Evolutionary conservation across 2,113 vertebrate genomes (phyloP), one percentile per base, ranked within the genome.

Genomic region (rabbit (Oryctolagus cuniculus)): DNA sequence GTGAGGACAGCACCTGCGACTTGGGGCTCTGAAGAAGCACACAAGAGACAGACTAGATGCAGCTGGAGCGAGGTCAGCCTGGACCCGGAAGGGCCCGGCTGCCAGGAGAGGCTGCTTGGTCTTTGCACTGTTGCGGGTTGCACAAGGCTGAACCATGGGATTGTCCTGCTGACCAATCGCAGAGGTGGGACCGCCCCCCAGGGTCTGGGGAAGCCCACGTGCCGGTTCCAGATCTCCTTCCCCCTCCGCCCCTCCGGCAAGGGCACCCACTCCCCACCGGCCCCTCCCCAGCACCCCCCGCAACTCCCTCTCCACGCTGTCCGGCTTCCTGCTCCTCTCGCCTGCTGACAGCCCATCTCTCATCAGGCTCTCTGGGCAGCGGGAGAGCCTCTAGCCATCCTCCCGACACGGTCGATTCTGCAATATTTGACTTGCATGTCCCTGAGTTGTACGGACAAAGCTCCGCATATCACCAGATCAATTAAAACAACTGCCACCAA

Each of bases 401-500:
- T 96, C 82, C 69, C 11, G 1, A 92, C 75, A 2, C 0, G 29
- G 96, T 97, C 89, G 90, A 97, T 97, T 89, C 95, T 74, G 61
- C 94, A 87, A 36, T 96, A 95, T 96, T 97, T 97, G 97, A 97
- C 90, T 96, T 96, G 53, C n/a, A 4, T 86, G 85, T 97, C 96
- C 95, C 95, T 21, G 44, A 93, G 84, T 96, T 93, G 95, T 96
- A 91, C 78, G 86, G 95, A 96, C 97, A 95, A 91, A 96, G 91
- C 88, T 89, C 92, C 10, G 0, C 86, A 66, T 95, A 96, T 89
- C 79, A 73, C 69, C 92, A 84, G 96, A 97, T 97, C 97, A 96
- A 97, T 97, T 96, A 97, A 96, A 97, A 96, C 96, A 96, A 96
- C 97, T 96, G 90, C 79, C 89, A 73, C 82, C 55, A 73, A 72